A percentile compares a stretch with the other conserved stretches of the same genome.
These are phyloP conservation scores for Tricholaema leucomelas DNA, from an alignment of 2,113 vertebrate species.

Conservation along the genomic window DNA sequence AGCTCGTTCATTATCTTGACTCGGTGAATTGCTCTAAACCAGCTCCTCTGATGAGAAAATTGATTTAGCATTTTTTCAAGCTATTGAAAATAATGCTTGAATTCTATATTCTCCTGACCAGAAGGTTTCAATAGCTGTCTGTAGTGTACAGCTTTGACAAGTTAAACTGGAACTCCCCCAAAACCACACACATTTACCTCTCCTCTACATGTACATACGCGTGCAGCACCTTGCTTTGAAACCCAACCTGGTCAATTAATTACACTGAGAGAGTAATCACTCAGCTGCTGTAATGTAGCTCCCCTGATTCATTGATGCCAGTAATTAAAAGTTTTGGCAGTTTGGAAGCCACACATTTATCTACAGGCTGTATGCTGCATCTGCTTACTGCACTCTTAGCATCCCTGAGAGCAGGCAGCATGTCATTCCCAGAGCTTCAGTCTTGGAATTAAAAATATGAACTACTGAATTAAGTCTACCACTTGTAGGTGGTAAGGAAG, in stretches of 20 bases:
- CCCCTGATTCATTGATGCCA: background rate
- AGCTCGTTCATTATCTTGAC: conserved; percentile 64
- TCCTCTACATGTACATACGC: background rate
- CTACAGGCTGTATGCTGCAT: background rate
- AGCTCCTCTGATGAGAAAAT: conserved; percentile 31
- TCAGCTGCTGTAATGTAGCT: background rate
- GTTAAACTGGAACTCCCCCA: background rate
- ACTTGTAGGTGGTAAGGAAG: background rate
- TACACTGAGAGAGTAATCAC: background rate
- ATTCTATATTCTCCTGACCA: background rate
- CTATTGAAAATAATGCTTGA: conserved; percentile 30
- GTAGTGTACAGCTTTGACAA: background rate
- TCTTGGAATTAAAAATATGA: background rate
- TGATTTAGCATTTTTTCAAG: conserved; percentile 59
- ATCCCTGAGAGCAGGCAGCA: background rate
- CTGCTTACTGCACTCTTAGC: background rate
- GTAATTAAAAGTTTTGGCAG: background rate
- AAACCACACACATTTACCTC: background rate
- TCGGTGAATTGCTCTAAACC: conserved; percentile 57
- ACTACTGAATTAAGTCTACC: background rate
- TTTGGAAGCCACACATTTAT: background rate
- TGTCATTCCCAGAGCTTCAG: background rate
- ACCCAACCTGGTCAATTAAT: background rate
- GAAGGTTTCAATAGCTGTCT: background rate
- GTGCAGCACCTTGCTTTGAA: background rate